These are phyloP conservation scores for Allophyes oxyacanthae DNA, from an alignment of 2,888 invertebrate species.

Conservation along the genomic window DNA sequence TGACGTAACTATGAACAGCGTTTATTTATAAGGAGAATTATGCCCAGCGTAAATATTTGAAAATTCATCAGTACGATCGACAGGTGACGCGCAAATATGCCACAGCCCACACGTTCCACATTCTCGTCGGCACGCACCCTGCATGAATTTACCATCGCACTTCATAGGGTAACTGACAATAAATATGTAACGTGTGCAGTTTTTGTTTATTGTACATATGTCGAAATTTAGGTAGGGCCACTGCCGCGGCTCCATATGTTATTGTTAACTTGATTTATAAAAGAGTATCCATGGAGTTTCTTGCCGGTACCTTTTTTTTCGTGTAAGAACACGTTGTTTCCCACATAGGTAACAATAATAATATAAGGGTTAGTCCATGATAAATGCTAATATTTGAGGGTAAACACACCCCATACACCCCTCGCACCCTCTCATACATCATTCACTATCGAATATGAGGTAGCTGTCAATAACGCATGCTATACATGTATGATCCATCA, in stretches of 20 bases:
- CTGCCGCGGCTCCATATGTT: too few relatives aligned
- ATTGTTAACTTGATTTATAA: too few relatives aligned
- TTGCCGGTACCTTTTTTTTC: too few relatives aligned
- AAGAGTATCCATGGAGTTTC: too few relatives aligned
- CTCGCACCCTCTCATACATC: slow-evolving; percentile 47
- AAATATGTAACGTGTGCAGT: slow-evolving; percentile 36
- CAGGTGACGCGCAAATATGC: slow-evolving; percentile 34
- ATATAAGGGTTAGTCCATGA: slow-evolving; percentile 22
- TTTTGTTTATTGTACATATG: too few relatives aligned
- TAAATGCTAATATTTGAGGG: slow-evolving; percentile 62
- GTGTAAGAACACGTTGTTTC: too few relatives aligned
- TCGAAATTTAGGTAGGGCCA: too few relatives aligned
- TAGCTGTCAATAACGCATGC: slow-evolving; percentile 23
- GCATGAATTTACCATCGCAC: slow-evolving; percentile 30
- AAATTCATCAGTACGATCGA: slow-evolving; percentile 3
- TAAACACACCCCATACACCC: slow-evolving; percentile 52
- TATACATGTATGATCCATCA: not conserved
- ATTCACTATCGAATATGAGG: slow-evolving; percentile 41
- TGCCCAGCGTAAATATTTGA: not conserved
- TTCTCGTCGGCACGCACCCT: slow-evolving; percentile 18
- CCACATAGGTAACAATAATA: slow-evolving; percentile 8
- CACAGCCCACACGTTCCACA: slow-evolving; percentile 5
- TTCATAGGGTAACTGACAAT: slow-evolving; percentile 30
- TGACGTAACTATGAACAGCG: too few relatives aligned
- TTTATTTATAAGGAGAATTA: too few relatives aligned